phyloP scores from a whole-genome alignment of 2,888 invertebrate species.

The Drosophila rubida region DNA sequence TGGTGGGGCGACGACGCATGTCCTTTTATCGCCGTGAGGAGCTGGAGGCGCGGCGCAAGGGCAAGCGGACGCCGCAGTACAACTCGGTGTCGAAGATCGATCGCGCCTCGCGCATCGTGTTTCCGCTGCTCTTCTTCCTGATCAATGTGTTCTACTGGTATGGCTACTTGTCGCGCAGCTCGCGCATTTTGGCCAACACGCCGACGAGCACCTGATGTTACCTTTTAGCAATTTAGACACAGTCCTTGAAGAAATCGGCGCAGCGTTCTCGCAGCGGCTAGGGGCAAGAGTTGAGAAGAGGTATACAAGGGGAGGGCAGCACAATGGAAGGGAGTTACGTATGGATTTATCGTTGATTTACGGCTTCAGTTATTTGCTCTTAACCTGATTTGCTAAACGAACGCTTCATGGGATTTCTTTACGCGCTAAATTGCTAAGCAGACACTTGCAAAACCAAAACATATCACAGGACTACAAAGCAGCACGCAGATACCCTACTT shows the following conservation, averaged over 20 bases:
- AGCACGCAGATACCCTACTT: constrained; percentile 20
- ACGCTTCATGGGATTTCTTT: constrained; percentile 80
- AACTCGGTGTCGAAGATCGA: constrained; percentile 94
- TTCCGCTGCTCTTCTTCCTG: constrained; percentile 90
- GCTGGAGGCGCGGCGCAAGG: constrained; percentile 82
- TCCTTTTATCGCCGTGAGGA: constrained; percentile 82
- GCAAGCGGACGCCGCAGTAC: constrained; percentile 87
- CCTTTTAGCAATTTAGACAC: constrained; percentile 85
- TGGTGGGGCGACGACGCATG: constrained; percentile 77
- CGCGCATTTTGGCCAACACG: constrained; percentile 80
- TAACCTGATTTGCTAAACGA: constrained; percentile 71
- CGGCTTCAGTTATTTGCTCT: constrained; percentile 69
- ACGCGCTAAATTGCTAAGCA: constrained; percentile 83
- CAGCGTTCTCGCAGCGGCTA: constrained; percentile 43
- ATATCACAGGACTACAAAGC: constrained; percentile 66
- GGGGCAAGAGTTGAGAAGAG: constrained; percentile 1
- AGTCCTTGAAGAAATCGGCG: constrained; percentile 78
- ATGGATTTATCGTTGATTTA: constrained; percentile 16
- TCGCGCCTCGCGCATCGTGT: constrained; percentile 90
- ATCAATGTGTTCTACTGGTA: constrained; percentile 93
- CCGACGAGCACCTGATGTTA: constrained; percentile 84
- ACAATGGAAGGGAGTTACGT: neutral
- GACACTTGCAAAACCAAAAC: constrained; percentile 44
- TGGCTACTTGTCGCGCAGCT: constrained; percentile 88
- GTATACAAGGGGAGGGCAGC: neutral